These are phyloP conservation scores for Marronus borbonicus DNA, from an alignment of 2,888 invertebrate genomes.

Conservation along the genomic window DNA sequence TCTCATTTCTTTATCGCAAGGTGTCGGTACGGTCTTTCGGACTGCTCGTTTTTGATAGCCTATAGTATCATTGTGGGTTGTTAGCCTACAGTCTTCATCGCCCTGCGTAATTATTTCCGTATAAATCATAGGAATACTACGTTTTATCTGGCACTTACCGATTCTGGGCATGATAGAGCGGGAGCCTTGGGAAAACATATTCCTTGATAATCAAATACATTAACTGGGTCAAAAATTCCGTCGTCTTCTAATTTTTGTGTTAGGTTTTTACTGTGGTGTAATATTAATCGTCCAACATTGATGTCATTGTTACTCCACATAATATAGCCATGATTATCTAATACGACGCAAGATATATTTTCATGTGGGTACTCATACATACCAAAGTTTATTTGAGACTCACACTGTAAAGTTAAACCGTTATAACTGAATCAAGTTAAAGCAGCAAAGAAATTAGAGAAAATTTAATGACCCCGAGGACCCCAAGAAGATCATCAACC, in stretches of 20 bases:
- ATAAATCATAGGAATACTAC: neutral
- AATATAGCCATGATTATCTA: conserved; percentile 93
- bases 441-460: too few species aligned
- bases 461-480: neutral
- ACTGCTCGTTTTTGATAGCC: conserved; percentile 52
- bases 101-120: conserved; percentile 53
- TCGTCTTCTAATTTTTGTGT: conserved; percentile 61
- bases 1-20: conserved; percentile 83
- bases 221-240: conserved; percentile 82
- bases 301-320: conserved; percentile 81
- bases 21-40: conserved; percentile 82
- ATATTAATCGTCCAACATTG: conserved; percentile 59
- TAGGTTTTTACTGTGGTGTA: conserved; percentile 42
- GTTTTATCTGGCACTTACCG: conserved; percentile 57
- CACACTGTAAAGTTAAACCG: conserved; percentile 22
- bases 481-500: too few species aligned
- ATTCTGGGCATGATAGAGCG: conserved; percentile 65
- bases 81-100: conserved; percentile 49
- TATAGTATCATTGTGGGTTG: conserved; percentile 54
- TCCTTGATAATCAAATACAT: conserved; percentile 90
- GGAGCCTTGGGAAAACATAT: conserved; percentile 81
- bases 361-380: neutral
- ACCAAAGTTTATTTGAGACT: conserved; percentile 32
- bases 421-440: too few species aligned
- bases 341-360: conserved; percentile 78